These are phyloP conservation scores for Pitta sordida DNA, from an alignment of 2,113 vertebrate species.

Conservation along the genomic window DNA sequence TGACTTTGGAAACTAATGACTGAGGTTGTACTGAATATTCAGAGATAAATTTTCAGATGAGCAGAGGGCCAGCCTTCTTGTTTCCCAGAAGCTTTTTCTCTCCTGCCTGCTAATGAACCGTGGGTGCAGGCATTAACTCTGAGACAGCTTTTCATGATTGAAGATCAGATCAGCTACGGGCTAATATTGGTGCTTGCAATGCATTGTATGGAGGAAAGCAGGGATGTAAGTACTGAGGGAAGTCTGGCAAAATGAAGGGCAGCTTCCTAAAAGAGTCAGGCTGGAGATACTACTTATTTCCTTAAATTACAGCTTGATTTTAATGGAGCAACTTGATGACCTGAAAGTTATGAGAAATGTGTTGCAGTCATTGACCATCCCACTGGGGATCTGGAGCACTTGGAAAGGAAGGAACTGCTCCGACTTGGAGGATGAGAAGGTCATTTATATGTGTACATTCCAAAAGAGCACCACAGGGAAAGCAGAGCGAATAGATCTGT, in stretches of 20 bases:
- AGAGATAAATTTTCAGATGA: constrained; percentile 64
- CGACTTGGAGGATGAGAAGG: not conserved
- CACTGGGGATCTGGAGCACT: not conserved
- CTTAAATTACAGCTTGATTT: not conserved
- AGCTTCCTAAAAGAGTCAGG: not conserved
- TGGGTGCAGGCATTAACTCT: constrained; percentile 49
- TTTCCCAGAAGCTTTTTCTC: constrained; percentile 31
- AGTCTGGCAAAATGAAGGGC: not conserved
- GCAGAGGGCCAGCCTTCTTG: constrained; percentile 39
- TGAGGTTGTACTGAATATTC: constrained; percentile 61
- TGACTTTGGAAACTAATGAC: constrained; percentile 67
- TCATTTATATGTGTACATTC: accelerated
- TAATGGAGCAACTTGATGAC: not conserved
- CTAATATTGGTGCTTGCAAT: constrained; percentile 37
- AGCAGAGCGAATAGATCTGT: not conserved
- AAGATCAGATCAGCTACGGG: constrained; percentile 36
- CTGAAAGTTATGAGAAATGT: not conserved
- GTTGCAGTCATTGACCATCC: not conserved
- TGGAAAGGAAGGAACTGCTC: not conserved
- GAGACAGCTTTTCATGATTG: constrained; percentile 33
- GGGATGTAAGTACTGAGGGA: not conserved
- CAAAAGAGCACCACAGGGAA: not conserved
- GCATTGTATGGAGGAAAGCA: not conserved
- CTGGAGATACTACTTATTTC: not conserved
- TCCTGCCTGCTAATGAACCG: constrained; percentile 43